Base-by-base conservation (phyloP, 2,113 vertebrate species). In the Rhinopomastus cyanomelas region DNA sequence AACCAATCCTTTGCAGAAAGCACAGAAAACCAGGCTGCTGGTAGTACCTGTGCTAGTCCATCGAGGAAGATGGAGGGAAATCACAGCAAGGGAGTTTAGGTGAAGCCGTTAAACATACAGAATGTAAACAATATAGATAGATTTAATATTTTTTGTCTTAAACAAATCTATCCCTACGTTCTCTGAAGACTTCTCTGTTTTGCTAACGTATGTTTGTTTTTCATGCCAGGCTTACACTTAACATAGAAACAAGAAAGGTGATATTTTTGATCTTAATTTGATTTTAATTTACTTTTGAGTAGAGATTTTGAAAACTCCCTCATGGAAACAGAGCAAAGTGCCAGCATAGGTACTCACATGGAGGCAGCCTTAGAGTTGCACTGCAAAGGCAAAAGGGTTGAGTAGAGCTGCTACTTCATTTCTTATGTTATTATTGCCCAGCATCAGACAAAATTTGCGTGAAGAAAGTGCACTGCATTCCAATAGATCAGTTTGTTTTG, bases 1-100 rank as follows among this genome's bases (percentile, higher is more conserved):
- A 89, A 85, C 52, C 42, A 88, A 56, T 73, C 85, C 80, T 79
- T 87, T 89, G 44, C 62, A 87, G 67, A 75, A 87, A 65, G 56
- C 55, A 84, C 46, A 84, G 81, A 82, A 76, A 85, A 55, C 9
- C 51, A 87, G 18, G 64, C 60, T 26, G 21, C 56, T 65, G 36
- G 39, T 46, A 39, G 39, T 46, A 75, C 56, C 57, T 29, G 3
- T 34, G 22, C 53, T 62, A 48, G 32, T 71, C 60, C 56, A 64
- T 7, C 49, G 53, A 21, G 83, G 42, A 9, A 88, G 26, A 48
- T 34, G 11, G 39, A 91, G 4, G 34, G 29, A 80, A 92, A 87
- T 42, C 51, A 65, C 39, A 83, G 42, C 39, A 81, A 46, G 10
- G 75, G 27, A 53, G 11, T 59, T 78, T 22, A 85, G 56, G 52